Base-by-base conservation (phyloP, 2,888 invertebrate species). In the Leistus spinibarbis region DNA sequence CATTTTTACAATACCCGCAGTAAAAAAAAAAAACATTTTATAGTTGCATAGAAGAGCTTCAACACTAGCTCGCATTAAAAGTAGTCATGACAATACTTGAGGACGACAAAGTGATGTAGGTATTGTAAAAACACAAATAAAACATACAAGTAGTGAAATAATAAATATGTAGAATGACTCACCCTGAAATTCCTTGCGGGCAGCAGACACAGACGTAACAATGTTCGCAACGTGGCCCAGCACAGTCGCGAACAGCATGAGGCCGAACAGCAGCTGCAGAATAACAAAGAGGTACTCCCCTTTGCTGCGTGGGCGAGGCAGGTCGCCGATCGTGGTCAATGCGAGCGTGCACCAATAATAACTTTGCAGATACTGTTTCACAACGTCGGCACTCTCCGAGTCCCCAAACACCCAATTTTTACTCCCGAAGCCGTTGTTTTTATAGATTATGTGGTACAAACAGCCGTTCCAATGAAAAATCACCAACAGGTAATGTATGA, bases 381-480 rank as follows among this genome's bases (percentile, higher is more conserved):
- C 93, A 83, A 95, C 95, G 86, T 96, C 96, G 80, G 93, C 92
- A 79, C 92, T 91, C 84, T 95, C 94, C 82, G 93, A 91, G 85
- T 95, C 95, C 85, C 92, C 92, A 86, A 94, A 86, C 86, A 95
- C 95, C 95, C 95, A 95, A 87, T 95, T 94, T 87, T 93, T 93
- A 87, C 95, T 95, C 83, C 96, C 96, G 87, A 96, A 96, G 81
- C 95, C 96, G 88, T 95, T 94, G 89, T 96, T 96, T 89, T 96
- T 95, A 90, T 95, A 93, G 86, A 97, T 95, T 86, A 98, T 94
- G 90, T 97, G 96, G 89, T 97, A 98, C 87, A 99, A 90, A 89
- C 98, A 99, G 84, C 98, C 98, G 88, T 99, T 99, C 98, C 98
- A 99, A 90, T 99, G 99, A 89, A 98, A 98, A 87, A 98, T 96